These are phyloP conservation scores for Balanococcus diminutus DNA, from an alignment of 2,888 invertebrate species.

Conservation along the genomic window DNA sequence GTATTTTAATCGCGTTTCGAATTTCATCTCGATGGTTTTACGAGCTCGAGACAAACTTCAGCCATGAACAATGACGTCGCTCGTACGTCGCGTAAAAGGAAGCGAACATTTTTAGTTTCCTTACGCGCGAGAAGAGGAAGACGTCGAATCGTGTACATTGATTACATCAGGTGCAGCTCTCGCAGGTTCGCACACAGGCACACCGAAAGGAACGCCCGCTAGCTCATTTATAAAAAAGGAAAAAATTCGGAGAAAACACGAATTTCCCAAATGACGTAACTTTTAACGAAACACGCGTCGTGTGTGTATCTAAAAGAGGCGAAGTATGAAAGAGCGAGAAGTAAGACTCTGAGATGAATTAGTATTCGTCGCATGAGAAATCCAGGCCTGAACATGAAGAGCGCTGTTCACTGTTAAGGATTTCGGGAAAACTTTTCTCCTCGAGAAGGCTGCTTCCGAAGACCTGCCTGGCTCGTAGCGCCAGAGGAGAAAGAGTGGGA, in stretches of 20 bases:
- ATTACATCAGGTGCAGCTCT: background rate
- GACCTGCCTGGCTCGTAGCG: background rate
- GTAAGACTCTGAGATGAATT: background rate
- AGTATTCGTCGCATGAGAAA: conserved; percentile 24
- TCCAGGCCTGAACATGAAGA: background rate
- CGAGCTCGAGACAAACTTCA: no score
- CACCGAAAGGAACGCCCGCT: no score
- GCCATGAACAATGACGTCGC: no score
- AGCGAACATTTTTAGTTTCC: no score
- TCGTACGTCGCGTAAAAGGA: no score
- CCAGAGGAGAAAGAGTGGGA: background rate
- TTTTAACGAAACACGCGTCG: conserved; percentile 2
- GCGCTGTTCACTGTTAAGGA: background rate
- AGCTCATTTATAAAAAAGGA: background rate
- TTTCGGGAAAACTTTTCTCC: background rate
- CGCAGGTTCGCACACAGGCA: background rate
- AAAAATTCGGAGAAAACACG: background rate
- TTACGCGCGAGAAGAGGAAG: no score
- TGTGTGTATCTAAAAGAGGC: background rate
- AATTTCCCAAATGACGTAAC: conserved; percentile 7
- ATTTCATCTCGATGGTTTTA: no score
- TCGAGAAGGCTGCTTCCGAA: background rate
- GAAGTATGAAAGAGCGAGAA: background rate
- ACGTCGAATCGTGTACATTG: background rate
- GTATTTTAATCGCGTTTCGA: no score